Evolutionary conservation across 2,113 vertebrate species (phyloP).

Genomic region (Kobus ellipsiprymnus): DNA sequence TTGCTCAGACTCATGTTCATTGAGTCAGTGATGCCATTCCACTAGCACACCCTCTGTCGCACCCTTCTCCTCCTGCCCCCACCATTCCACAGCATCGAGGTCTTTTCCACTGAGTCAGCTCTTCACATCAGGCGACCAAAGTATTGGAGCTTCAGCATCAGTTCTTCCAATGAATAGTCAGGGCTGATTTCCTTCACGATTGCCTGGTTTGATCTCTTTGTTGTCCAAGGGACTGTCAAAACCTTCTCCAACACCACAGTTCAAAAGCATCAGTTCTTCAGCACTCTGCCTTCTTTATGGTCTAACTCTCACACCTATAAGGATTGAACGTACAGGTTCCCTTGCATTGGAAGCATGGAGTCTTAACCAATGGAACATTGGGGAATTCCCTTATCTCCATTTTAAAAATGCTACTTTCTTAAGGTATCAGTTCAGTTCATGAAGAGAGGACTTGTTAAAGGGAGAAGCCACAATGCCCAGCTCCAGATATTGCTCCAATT

Average conservation of each 20-base stretch:
- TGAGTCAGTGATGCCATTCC: background rate
- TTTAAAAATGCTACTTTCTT: background rate
- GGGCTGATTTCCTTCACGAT: background rate
- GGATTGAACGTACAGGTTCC: background rate
- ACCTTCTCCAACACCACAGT: background rate
- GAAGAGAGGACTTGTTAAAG: background rate
- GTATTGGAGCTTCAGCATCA: background rate
- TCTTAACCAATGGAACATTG: background rate
- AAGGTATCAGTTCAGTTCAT: background rate
- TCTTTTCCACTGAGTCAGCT: background rate
- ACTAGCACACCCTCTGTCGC: accelerated
- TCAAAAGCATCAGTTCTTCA: background rate
- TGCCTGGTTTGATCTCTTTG: background rate
- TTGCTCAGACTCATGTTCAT: background rate
- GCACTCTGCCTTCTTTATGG: background rate
- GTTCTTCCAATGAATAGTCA: background rate
- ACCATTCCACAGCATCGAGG: background rate
- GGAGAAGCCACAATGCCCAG: background rate
- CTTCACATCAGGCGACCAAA: background rate
- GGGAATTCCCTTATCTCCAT: background rate
- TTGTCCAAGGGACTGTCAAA: background rate
- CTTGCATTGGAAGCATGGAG: background rate
- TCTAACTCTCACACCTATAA: background rate
- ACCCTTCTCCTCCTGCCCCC: background rate
- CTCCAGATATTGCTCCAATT: background rate